Evolutionary conservation across 2,797 vertebrate species (phyloP).

Genomic region (Acrossocheilus fasciatus): DNA sequence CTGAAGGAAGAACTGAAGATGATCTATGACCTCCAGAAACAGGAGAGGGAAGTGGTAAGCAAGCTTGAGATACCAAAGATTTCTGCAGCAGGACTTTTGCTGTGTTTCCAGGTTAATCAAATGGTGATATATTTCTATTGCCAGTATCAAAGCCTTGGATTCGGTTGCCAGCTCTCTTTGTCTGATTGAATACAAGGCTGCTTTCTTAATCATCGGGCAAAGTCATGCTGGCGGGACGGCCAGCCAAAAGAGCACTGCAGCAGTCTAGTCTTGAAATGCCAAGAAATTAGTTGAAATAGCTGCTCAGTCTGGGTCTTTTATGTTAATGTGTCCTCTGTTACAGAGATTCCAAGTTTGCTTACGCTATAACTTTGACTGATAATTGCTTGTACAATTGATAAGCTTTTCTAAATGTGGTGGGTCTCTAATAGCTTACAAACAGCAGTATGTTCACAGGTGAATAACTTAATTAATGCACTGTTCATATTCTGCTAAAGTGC

Average conservation of each 20-base stretch:
- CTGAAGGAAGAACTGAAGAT: slow-evolving; percentile 78
- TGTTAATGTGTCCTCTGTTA: neutral
- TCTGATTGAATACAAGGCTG: slow-evolving; percentile 3
- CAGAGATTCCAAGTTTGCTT: neutral
- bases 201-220: neutral
- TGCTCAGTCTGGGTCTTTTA: neutral
- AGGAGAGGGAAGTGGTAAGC: slow-evolving; percentile 52
- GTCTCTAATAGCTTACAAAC: neutral
- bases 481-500: neutral
- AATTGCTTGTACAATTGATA: neutral
- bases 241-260: slow-evolving; percentile 20
- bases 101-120: neutral
- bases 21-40: slow-evolving; percentile 58
- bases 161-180: neutral
- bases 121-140: neutral
- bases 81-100: slow-evolving; percentile 69
- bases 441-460: neutral
- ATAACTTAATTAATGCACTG: neutral
- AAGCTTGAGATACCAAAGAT: slow-evolving; percentile 59
- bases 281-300: neutral
- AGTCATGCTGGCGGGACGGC: slow-evolving; percentile 3
- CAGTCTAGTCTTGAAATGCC: neutral
- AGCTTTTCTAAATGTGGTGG: neutral
- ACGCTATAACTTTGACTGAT: neutral
- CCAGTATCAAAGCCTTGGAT: neutral